Evolutionary conservation across 2,113 vertebrate genomes (phyloP).

Genomic region (Passer domesticus): DNA sequence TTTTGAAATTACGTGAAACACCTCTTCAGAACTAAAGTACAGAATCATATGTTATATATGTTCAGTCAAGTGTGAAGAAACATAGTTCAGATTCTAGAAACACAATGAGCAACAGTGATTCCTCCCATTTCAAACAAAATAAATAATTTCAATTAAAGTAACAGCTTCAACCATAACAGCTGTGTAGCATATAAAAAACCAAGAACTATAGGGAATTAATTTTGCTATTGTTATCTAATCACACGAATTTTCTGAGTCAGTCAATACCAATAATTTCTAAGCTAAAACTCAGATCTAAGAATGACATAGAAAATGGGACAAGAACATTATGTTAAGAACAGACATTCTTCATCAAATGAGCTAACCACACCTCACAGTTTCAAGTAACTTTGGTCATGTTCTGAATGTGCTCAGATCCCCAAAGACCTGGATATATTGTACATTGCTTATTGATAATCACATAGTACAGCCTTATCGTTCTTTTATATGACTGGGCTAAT

Average conservation of each 20-base stretch:
- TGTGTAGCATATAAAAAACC: not conserved
- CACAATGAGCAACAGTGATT: not conserved
- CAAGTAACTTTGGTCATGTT: not conserved
- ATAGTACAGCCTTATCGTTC: not conserved
- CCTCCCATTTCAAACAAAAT: constrained; percentile 7
- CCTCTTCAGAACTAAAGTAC: not conserved
- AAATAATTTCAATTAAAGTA: not conserved
- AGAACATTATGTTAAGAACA: not conserved
- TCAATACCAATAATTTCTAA: not conserved
- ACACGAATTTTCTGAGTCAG: not conserved
- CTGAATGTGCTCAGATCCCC: not conserved
- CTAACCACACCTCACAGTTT: not conserved
- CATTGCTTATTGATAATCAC: not conserved
- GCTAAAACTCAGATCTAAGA: not conserved
- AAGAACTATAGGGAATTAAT: not conserved
- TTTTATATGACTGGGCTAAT: not conserved
- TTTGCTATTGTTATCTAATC: not conserved
- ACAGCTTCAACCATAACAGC: not conserved
- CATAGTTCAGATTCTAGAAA: not conserved
- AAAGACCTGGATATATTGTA: not conserved
- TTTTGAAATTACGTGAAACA: not conserved
- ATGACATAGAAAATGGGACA: not conserved
- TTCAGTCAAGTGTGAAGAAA: not conserved
- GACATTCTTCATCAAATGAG: not conserved
- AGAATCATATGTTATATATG: not conserved